A percentile compares a stretch with the other conserved stretches of the same genome.
Conservation (phyloP, 2,888 invertebrate genomes). For the Colostygia pectinataria region DNA sequence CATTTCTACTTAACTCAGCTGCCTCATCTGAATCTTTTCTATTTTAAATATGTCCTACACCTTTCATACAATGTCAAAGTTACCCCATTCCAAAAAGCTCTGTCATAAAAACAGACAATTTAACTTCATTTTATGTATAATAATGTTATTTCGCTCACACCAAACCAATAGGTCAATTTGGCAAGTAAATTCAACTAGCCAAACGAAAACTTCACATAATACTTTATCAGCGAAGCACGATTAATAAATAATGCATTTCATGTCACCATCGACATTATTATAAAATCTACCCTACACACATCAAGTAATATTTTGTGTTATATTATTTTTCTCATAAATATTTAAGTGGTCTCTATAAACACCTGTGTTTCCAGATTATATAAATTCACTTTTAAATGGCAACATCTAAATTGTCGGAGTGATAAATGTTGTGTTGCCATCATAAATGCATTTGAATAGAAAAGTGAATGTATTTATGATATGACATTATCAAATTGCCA, state of each 20-base stretch:
- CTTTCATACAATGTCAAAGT: background rate
- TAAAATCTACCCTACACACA: conserved; percentile 61
- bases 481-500: conserved; percentile 51
- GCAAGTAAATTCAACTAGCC: conserved; percentile 53
- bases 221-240: conserved; percentile 67
- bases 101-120: background rate
- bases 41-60: conserved; percentile 3
- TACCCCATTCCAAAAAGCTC: background rate
- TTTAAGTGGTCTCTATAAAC: conserved; percentile 65
- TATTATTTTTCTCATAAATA: conserved; percentile 47
- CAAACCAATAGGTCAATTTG: conserved; percentile 54
- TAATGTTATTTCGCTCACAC: conserved; percentile 59
- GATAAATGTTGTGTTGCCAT: conserved; percentile 31
- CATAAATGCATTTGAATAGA: conserved; percentile 41
- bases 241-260: conserved; percentile 49
- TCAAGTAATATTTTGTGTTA: conserved; percentile 48
- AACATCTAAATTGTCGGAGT: conserved; percentile 25
- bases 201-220: conserved; percentile 36
- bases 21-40: conserved; percentile 1
- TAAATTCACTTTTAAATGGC: conserved; percentile 39
- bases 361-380: conserved; percentile 57
- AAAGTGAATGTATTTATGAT: conserved; percentile 44
- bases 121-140: background rate
- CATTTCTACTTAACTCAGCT: conserved; percentile 18
- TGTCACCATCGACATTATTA: conserved; percentile 40